Evolutionary conservation across 2,797 vertebrate species (phyloP), one percentile per base, ranked within the genome.

Genomic region (Protosalanx chinensis): DNA sequence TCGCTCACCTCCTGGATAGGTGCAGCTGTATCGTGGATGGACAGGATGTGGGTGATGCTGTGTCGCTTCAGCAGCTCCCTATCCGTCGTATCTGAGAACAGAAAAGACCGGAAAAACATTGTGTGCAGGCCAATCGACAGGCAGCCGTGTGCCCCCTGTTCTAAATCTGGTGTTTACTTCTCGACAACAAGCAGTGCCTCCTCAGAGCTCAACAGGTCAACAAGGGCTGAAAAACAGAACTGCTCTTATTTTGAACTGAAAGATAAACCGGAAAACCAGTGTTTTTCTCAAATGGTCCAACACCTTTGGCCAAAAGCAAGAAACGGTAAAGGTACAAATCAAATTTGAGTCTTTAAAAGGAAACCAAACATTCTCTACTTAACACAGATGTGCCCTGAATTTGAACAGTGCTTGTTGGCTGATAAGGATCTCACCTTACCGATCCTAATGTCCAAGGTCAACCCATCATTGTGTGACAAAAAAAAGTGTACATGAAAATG

Each of bases 31-130:
- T 98, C 95, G 2, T 97, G 96, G 82, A 93, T 90, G 56, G 91
- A 92, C 73, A 98, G 92, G 85, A 98, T 93, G 83, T 97, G 96
- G 2, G 94, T 98, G 87, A 97, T 94, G 84, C 96, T 96, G 90
- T 96, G 93, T 86, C 84, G 72, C 0, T 66, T 77, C 73, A 90
- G 23, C 73, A 90, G 80, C 76, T 95, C 95, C 70, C 83, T 84
- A 72, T 96, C 95, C 74, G 91, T 89, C 67, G 95, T 94, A 92
- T 96, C 95, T 96, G 89, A 0, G 37, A 83, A 4, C 70, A 29
- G 12, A 46, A 76, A 70, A 83, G 37, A 83, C 4, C 69, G 27
- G 13, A 46, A 76, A 70, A 83, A n/a, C 20, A 71, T 53, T 3
- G 5, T n/a, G 4, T 53, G 1, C 5, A n/a, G 51, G 51, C 15